A percentile compares a stretch with the other conserved stretches of the same genome.
Evolutionary conservation across 2,888 invertebrate species (phyloP).

Genomic region (Parthenolecanium corni): DNA sequence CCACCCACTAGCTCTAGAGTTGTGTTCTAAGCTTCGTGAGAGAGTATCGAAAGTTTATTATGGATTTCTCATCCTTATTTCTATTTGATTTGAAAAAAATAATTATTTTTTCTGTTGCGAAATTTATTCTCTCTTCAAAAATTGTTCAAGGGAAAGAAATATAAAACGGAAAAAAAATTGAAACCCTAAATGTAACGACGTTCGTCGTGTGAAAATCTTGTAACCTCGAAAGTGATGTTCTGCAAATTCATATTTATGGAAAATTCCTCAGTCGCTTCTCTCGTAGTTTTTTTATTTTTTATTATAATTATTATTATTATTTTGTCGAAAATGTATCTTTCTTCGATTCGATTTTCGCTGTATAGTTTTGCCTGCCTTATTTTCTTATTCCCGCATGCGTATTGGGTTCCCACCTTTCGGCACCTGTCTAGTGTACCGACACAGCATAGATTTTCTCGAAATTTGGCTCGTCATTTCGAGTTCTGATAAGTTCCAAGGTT

Average conservation of each 20-base stretch:
- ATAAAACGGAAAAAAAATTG: neutral
- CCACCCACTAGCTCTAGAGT: neutral
- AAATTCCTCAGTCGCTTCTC: slow-evolving; percentile 23
- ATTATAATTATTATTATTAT: neutral
- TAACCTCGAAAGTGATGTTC: slow-evolving; percentile 13
- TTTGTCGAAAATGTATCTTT: neutral
- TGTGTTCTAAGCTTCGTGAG: neutral
- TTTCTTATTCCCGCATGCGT: slow-evolving; percentile 1
- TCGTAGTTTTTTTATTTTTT: neutral
- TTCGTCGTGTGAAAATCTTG: neutral
- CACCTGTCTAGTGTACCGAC: neutral
- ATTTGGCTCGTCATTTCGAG: neutral
- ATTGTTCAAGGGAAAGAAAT: neutral
- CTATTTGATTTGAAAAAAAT: too few relatives aligned
- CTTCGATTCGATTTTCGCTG: neutral
- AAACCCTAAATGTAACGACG: too few relatives aligned
- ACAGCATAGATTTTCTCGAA: neutral
- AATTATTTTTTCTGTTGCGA: neutral
- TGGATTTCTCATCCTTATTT: neutral
- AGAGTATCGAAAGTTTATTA: neutral
- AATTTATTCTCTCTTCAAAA: neutral
- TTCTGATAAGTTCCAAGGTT: neutral
- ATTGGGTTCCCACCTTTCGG: neutral
- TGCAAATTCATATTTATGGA: slow-evolving; percentile 26
- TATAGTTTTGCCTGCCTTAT: neutral